phyloP scores from a whole-genome alignment of 2,797 vertebrate species.

The Gobionotothen gibberifrons region DNA sequence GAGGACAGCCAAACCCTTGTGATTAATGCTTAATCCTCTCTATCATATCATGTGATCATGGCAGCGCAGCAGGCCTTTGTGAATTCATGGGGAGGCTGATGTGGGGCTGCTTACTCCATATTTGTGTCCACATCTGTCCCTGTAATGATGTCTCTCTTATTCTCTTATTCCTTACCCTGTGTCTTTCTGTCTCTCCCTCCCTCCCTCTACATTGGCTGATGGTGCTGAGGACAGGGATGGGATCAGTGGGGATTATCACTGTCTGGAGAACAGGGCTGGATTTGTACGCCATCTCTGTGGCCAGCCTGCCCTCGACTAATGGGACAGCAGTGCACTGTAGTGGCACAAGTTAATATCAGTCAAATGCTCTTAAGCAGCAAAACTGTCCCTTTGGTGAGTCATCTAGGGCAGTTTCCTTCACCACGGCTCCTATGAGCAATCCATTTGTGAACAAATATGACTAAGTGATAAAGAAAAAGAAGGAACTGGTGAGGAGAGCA shows the following conservation, averaged over 20 bases:
- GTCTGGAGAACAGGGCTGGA: constrained; percentile 74
- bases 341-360: constrained; percentile 62
- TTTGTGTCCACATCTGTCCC: constrained; percentile 44
- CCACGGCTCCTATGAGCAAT: constrained; percentile 18
- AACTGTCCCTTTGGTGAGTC: constrained; percentile 38
- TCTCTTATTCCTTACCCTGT: constrained; percentile 43
- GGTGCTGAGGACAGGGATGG: constrained; percentile 17
- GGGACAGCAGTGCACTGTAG: constrained; percentile 52
- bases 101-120: constrained; percentile 53
- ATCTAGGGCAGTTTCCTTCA: constrained; percentile 28
- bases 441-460: constrained; percentile 15
- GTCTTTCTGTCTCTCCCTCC: constrained; percentile 31
- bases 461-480: not conserved
- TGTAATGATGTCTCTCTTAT: constrained; percentile 23
- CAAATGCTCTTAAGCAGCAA: constrained; percentile 60
- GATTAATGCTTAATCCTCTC: constrained; percentile 81
- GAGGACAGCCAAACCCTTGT: constrained; percentile 78
- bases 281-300: constrained; percentile 69
- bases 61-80: constrained; percentile 70
- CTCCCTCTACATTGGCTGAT: constrained; percentile 55
- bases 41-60: constrained; percentile 79
- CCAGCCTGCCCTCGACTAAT: constrained; percentile 71
- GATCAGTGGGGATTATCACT: constrained; percentile 80
- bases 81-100: constrained; percentile 62
- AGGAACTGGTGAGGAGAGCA: too few species aligned